These are phyloP conservation scores for Pentalonia nigronervosa DNA, from an alignment of 1,140 invertebrate genomes.

Conservation along the genomic window DNA sequence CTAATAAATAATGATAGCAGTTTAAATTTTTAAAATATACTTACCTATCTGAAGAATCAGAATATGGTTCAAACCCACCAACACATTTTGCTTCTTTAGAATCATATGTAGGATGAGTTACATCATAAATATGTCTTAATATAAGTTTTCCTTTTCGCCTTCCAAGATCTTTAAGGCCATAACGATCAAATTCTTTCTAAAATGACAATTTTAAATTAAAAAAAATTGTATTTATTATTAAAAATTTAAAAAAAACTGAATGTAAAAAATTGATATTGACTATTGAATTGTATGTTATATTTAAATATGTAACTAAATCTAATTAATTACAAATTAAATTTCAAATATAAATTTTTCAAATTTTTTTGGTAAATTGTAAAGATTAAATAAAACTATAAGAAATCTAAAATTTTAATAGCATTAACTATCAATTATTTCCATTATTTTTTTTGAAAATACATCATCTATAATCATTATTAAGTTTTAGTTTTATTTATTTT, in stretches of 20 bases:
- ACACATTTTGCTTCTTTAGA: background rate
- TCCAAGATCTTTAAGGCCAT: constrained; percentile 60
- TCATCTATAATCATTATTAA: too few species aligned
- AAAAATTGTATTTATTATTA: background rate
- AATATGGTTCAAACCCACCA: background rate
- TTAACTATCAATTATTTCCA: too few species aligned
- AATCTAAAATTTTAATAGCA: too few species aligned
- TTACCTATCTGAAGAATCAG: constrained; percentile 40
- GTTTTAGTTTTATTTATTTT: too few species aligned
- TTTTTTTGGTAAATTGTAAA: too few species aligned
- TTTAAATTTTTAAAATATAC: constrained; percentile 19
- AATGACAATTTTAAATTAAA: background rate
- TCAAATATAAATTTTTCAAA: too few species aligned
- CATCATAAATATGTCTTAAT: constrained; percentile 60
- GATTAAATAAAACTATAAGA: too few species aligned
- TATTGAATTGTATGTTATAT: background rate
- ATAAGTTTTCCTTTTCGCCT: constrained; percentile 59
- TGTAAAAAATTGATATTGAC: background rate
- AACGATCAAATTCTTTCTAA: constrained; percentile 61
- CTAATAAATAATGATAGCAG: background rate
- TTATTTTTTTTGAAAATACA: too few species aligned
- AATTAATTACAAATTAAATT: background rate
- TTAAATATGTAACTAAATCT: background rate
- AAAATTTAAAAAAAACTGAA: background rate
- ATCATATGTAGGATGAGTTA: constrained; percentile 51